Evolutionary conservation across 2,888 invertebrate genomes (phyloP).

Genomic region (Danaus chrysippus): DNA sequence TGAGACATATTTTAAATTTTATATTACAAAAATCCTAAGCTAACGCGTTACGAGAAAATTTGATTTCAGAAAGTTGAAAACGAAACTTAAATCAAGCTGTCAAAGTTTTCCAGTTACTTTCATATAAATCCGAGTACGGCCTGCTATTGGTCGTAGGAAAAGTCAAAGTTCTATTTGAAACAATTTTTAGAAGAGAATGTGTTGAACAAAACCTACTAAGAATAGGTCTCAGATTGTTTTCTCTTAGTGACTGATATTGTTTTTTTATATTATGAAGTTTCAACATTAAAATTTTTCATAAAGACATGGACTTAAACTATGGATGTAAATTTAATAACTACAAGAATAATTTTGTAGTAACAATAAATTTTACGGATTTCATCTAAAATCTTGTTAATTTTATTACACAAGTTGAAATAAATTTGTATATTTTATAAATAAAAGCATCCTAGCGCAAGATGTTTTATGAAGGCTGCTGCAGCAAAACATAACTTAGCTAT

Average conservation of each 20-base stretch:
- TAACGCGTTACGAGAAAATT: neutral
- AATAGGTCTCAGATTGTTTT: too few species aligned
- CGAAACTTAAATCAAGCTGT: slow-evolving; percentile 24
- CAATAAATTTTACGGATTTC: neutral
- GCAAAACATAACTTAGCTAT: neutral
- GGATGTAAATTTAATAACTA: too few species aligned
- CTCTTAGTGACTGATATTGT: too few species aligned
- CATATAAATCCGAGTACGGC: slow-evolving; percentile 15
- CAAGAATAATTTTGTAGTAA: neutral
- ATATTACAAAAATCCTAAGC: neutral
- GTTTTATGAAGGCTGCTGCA: neutral
- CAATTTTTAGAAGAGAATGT: neutral
- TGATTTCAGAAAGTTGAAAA: slow-evolving; percentile 12
- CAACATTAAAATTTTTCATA: neutral
- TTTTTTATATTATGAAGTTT: too few species aligned
- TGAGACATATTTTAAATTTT: neutral
- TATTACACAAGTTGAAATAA: neutral
- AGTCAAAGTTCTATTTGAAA: slow-evolving; percentile 2
- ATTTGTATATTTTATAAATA: neutral
- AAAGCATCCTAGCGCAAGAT: neutral
- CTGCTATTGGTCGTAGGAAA: neutral
- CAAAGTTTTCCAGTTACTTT: slow-evolving; percentile 23
- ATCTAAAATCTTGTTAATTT: neutral
- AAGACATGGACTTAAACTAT: neutral
- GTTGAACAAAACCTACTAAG: too few species aligned